Evolutionary conservation across 2,888 invertebrate genomes (phyloP).

Genomic region (Tenodera sinensis): DNA sequence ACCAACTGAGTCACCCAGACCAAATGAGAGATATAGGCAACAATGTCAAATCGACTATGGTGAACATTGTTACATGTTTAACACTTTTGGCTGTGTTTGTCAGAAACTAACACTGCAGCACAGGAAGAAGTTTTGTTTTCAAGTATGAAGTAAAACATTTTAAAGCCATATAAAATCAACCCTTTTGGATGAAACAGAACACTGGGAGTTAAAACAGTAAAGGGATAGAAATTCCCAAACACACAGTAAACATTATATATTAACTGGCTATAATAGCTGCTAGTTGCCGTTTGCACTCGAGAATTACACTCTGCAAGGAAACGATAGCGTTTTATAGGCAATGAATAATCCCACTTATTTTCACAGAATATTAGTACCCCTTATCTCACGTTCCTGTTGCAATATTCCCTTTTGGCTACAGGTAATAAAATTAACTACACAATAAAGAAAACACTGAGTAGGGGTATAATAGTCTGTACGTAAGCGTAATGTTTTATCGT

Average conservation of each 20-base stretch:
- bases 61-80: no score
- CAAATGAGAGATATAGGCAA: no score
- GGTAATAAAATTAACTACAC: no score
- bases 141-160: background rate
- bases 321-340: background rate
- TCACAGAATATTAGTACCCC: background rate
- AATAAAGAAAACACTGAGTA: no score
- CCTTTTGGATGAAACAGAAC: background rate
- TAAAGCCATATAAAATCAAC: background rate
- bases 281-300: background rate
- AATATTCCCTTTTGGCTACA: no score
- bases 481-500: no score
- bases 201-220: background rate
- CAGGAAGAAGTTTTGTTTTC: background rate
- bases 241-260: background rate
- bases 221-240: background rate
- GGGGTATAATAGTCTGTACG: no score
- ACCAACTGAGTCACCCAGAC: no score
- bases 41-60: no score
- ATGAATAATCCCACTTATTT: background rate
- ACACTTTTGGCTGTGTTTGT: no score
- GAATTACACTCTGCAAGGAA: background rate
- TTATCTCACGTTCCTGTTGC: background rate
- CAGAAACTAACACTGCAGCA: background rate
- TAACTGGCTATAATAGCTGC: background rate